Base-by-base conservation (phyloP, 2,797 vertebrate species). In the Neosilurus hyrtlii region DNA sequence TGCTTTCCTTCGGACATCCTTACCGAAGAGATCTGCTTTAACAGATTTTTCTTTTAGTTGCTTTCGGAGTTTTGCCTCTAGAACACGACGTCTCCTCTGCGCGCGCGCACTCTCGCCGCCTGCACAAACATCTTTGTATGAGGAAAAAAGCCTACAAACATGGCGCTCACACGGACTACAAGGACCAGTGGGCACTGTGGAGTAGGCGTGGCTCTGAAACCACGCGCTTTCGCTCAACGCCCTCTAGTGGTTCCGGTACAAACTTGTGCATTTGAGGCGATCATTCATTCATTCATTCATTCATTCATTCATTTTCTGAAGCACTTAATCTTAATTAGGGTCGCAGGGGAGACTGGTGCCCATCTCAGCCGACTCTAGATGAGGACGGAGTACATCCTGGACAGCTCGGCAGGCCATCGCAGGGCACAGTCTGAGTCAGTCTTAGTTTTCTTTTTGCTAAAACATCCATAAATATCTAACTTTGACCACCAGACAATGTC, bases 11-110 rank as follows among this genome's bases (percentile, higher is more conserved):
- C 82, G 84, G 73, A 80, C 70, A 66, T 82, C 83, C 88, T 89
- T 89, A 89, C 88, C 88, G 88, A 89, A 78, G 61, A 54, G 65
- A 87, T 86, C 85, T 87, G 87, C 79, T 35, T 87, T 86, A 85
- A 86, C 79, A 85, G 75, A 87, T 84, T 73, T 86, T 74, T 30
- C 30, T 30, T 76, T 80, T 37, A 49, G 62, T 54, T 84, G 76
- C 0, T 83, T 54, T 73, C 51, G 61, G 51, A 82, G 30, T 30
- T 30, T 83, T 68, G 78, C 73, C 68, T 80, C 74, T 82, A 59
- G 82, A 62, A 70, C 14, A 20, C 70, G 85, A n/a, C 11, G 82
- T 52, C 73, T 84, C 66, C 83, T 71, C 79, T 72, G 57, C 65
- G 14, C 22, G 1, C 52, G 30, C 80, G 49, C 61, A 78, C 79